Percentiles rank a stretch among this genome's conserved stretches.
Evolutionary conservation across 2,797 vertebrate species (phyloP).

Genomic region (Balearica regulorum): DNA sequence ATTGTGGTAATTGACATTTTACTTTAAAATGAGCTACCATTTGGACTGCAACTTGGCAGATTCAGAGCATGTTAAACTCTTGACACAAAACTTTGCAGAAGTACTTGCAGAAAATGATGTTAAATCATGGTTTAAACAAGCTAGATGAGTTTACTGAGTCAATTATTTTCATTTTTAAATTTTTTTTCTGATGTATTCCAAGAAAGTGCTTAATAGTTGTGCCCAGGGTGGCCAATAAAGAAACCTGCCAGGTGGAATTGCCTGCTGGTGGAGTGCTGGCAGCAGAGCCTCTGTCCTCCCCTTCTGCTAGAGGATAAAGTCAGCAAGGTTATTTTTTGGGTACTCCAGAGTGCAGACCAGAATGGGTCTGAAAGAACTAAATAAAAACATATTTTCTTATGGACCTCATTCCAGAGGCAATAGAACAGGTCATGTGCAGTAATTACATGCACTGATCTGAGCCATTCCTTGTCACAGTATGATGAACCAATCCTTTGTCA

Average conservation of each 20-base stretch:
- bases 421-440: neutral
- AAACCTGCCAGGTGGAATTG: neutral
- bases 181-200: neutral
- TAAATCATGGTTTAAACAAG: neutral
- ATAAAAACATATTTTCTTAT: neutral
- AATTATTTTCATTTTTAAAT: neutral
- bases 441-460: neutral
- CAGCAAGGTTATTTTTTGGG: neutral
- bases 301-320: neutral
- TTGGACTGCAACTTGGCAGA: neutral
- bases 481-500: rapidly evolving
- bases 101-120: neutral
- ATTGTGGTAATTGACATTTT: neutral
- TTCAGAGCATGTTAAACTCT: neutral
- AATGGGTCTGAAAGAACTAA: neutral
- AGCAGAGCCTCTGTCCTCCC: neutral
- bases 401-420: neutral
- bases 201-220: neutral
- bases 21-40: neutral
- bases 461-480: rapidly evolving
- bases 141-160: neutral
- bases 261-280: neutral
- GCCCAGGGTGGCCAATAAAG: neutral
- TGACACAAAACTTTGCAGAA: neutral
- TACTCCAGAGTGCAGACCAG: neutral